A percentile compares a stretch with the other conserved stretches of the same genome.
Conservation (phyloP, 2,888 invertebrate genomes). For the Loripinus fragilis region DNA sequence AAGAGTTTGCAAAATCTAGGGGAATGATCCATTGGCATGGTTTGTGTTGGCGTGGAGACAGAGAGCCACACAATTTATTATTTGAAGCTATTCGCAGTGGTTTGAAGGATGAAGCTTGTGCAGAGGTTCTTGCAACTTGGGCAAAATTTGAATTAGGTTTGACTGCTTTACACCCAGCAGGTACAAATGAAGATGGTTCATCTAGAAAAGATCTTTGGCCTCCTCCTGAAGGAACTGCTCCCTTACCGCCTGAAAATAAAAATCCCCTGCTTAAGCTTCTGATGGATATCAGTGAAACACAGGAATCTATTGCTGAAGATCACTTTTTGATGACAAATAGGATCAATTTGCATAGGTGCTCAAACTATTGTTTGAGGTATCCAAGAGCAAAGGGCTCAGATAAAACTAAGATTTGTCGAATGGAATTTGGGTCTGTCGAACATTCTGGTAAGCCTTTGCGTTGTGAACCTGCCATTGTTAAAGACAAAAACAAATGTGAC, state of each 20-base stretch:
- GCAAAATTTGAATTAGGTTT: no score
- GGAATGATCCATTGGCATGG: no score
- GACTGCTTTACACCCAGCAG: no score
- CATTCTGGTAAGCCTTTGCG: constrained; percentile 28
- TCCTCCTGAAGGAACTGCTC: constrained; percentile 61
- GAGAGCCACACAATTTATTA: no score
- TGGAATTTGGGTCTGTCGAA: no score
- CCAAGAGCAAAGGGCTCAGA: no score
- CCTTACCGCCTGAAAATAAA: constrained; percentile 54
- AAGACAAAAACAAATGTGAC: constrained; percentile 57
- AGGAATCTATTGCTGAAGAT: constrained; percentile 57
- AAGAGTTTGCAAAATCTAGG: no score
- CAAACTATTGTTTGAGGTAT: constrained; percentile 45
- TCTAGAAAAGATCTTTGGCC: constrained; percentile 63
- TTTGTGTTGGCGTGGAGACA: no score
- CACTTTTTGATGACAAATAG: constrained; percentile 40
- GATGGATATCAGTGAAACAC: constrained; percentile 56
- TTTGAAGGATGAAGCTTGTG: no score
- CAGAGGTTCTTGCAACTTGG: no score
- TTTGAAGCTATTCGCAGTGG: no score
- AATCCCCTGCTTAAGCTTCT: constrained; percentile 22
- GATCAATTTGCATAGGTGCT: constrained; percentile 59
- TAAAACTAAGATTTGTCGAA: no score
- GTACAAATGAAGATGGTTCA: constrained; percentile 36
- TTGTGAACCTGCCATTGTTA: constrained; percentile 47